Evolutionary conservation across 2,888 invertebrate genomes (phyloP).

Genomic region (Amblyteles armatorius): DNA sequence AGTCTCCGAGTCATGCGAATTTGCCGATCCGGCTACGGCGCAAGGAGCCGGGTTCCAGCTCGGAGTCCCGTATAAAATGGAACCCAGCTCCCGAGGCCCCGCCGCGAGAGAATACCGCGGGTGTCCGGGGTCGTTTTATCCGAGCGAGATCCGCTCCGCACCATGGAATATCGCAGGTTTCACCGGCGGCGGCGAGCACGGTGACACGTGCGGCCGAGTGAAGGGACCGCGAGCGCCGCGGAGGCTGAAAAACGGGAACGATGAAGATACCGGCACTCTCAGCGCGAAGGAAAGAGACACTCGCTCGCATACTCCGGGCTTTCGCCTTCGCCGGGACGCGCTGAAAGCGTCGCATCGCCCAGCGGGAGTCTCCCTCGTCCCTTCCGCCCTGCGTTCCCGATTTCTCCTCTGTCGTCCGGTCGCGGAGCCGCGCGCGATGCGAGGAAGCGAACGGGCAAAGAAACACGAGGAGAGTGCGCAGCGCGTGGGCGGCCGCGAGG

Average conservation of each 20-base stretch:
- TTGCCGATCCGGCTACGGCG: neutral
- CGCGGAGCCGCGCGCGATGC: neutral
- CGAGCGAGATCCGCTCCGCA: slow-evolving; percentile 21
- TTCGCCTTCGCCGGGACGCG: slow-evolving; percentile 35
- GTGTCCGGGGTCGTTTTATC: slow-evolving; percentile 44
- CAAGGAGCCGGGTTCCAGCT: neutral
- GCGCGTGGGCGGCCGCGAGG: slow-evolving; percentile 72
- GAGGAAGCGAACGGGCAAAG: neutral
- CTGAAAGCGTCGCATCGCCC: slow-evolving; percentile 59
- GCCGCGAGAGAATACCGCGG: neutral
- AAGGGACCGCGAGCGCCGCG: neutral
- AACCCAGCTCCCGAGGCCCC: neutral
- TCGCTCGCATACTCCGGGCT: neutral
- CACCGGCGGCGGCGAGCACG: neutral
- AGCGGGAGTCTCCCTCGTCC: slow-evolving; percentile 53
- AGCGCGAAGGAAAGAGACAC: slow-evolving; percentile 38
- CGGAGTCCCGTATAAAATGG: neutral
- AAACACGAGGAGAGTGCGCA: slow-evolving; percentile 41
- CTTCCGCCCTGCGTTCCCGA: slow-evolving; percentile 25
- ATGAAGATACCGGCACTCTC: slow-evolving; percentile 62
- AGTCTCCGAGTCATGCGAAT: neutral
- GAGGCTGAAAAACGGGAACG: slow-evolving; percentile 54
- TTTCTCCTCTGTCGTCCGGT: slow-evolving; percentile 24
- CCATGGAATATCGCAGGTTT: slow-evolving; percentile 26
- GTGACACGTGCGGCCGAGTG: slow-evolving; percentile 17